Evolutionary conservation across 2,888 invertebrate species (phyloP).

Genomic region (Tromatobia lineatoria): DNA sequence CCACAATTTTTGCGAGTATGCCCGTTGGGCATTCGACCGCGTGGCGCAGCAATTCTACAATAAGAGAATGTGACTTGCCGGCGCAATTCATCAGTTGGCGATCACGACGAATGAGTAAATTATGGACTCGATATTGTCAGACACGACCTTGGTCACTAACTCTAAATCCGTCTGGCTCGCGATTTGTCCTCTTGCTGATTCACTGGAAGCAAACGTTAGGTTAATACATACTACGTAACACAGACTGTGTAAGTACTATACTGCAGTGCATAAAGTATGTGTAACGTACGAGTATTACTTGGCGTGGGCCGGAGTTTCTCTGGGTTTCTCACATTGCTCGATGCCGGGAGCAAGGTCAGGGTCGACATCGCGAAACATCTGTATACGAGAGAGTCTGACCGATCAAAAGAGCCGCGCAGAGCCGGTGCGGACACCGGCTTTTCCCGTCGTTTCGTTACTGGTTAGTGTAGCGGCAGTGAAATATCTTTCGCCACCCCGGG

Average conservation of each 20-base stretch:
- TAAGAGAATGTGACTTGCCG: background rate
- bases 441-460: constrained; percentile 3
- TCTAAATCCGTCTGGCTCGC: constrained; percentile 2
- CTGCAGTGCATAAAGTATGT: background rate
- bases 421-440: background rate
- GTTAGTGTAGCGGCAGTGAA: constrained; percentile 7
- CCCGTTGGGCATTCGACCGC: background rate
- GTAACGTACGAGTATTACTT: constrained; percentile 48
- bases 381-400: constrained; percentile 65
- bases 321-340: constrained; percentile 69
- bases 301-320: constrained; percentile 71
- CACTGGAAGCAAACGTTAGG: constrained; percentile 4
- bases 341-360: constrained; percentile 77
- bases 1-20: background rate
- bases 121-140: background rate
- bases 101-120: background rate
- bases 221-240: background rate
- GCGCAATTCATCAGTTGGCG: background rate
- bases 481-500: constrained; percentile 10
- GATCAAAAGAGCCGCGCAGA: background rate
- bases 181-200: constrained; percentile 18
- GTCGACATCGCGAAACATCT: constrained; percentile 80
- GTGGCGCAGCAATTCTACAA: background rate
- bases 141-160: constrained; percentile 11
- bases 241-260: background rate